These are phyloP conservation scores for Pseudomyrmex dendroicus DNA, from an alignment of 1,140 invertebrate genomes.

Conservation along the genomic window DNA sequence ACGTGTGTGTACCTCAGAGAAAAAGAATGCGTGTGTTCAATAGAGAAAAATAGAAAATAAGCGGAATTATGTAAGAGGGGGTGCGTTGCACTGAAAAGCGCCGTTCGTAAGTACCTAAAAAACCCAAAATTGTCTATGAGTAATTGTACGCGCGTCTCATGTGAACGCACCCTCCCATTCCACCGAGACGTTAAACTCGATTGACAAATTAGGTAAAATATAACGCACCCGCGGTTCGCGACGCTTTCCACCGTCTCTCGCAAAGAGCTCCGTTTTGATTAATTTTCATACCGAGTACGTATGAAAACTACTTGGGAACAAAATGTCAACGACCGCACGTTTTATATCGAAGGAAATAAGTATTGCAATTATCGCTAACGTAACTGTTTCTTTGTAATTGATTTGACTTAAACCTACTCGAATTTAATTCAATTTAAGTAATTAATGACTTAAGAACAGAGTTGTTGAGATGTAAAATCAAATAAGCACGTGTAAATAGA, in stretches of 20 bases:
- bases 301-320: neutral
- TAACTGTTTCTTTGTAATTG: no score
- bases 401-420: no score
- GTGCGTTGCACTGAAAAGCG: slow-evolving; percentile 21
- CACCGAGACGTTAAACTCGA: slow-evolving; percentile 73
- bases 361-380: no score
- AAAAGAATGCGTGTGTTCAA: slow-evolving; percentile 77
- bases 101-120: neutral
- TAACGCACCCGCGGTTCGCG: slow-evolving; percentile 74
- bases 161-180: slow-evolving; percentile 68
- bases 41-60: slow-evolving; percentile 67
- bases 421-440: no score
- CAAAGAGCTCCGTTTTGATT: slow-evolving; percentile 10
- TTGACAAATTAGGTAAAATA: slow-evolving; percentile 73
- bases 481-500: no score
- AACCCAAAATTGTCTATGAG: neutral
- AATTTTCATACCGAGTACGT: neutral
- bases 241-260: neutral
- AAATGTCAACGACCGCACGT: neutral
- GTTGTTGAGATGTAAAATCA: no score
- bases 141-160: slow-evolving; percentile 54
- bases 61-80: slow-evolving; percentile 26
- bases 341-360: no score
- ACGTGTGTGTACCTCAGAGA: slow-evolving; percentile 69
- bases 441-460: no score